Conservation (phyloP, 1,140 invertebrate species). For the Bemisia tabaci region DNA sequence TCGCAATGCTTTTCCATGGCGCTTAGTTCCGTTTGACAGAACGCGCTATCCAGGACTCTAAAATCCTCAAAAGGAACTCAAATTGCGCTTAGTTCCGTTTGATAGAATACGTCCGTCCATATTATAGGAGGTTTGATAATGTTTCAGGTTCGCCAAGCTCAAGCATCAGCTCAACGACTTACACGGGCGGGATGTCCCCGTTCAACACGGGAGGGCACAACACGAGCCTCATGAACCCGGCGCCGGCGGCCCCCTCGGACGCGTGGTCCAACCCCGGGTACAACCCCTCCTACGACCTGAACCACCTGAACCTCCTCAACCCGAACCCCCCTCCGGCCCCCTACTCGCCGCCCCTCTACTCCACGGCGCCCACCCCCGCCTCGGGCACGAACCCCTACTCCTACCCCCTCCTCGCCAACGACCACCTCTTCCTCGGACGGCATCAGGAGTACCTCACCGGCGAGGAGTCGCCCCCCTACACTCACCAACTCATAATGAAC, state of each 20-base stretch:
- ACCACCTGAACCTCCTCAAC: not conserved
- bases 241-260: not conserved
- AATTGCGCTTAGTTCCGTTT: too few species aligned
- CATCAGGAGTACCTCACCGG: not conserved
- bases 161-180: not conserved
- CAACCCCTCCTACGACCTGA: not conserved
- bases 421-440: not conserved
- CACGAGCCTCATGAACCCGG: not conserved
- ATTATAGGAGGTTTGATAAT: too few species aligned
- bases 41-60: too few species aligned
- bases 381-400: not conserved
- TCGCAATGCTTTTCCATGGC: too few species aligned
- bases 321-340: too few species aligned
- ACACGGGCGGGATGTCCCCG: not conserved
- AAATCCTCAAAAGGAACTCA: too few species aligned
- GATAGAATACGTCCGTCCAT: too few species aligned
- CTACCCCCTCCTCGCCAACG: not conserved
- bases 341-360: not conserved
- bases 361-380: too few species aligned
- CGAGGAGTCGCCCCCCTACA: not conserved
- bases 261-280: not conserved
- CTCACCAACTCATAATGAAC: too few species aligned
- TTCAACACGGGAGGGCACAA: not conserved
- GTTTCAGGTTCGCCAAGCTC: not conserved
- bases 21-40: too few species aligned